phyloP scores from a whole-genome alignment of 2,797 vertebrate genomes.

The Chelidonichthys spinosus region DNA sequence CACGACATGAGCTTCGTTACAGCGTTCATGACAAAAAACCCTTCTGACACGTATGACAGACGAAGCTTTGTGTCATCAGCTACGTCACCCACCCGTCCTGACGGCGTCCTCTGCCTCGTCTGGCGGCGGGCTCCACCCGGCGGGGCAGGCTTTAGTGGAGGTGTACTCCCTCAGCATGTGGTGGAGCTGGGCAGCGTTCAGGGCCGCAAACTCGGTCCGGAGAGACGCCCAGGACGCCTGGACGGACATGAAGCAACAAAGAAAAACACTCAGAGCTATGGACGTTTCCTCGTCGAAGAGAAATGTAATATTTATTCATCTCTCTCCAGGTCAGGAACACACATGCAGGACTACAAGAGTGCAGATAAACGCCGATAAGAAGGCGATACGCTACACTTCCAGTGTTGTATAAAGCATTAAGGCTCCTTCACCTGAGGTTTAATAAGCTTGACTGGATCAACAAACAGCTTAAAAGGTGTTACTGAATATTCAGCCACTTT shows the following conservation, averaged over 20 bases:
- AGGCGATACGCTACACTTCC: not conserved
- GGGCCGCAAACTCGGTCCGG: constrained; percentile 77
- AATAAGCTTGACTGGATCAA: not conserved
- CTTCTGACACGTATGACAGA: too few relatives aligned
- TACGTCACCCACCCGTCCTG: constrained; percentile 73
- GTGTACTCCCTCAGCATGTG: constrained; percentile 85
- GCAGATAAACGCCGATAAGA: not conserved
- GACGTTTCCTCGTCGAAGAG: not conserved
- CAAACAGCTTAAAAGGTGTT: not conserved
- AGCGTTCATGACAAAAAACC: constrained; percentile 2
- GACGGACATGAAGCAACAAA: constrained; percentile 9
- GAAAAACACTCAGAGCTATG: not conserved
- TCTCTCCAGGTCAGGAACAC: not conserved
- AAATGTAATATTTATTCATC: not conserved
- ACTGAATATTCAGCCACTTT: too few relatives aligned
- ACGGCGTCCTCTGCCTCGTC: constrained; percentile 68
- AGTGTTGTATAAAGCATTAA: not conserved
- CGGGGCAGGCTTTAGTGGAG: constrained; percentile 67
- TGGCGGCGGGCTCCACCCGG: constrained; percentile 73
- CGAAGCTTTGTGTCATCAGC: too few relatives aligned
- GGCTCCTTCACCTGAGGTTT: not conserved
- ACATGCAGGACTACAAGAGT: not conserved
- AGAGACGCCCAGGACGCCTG: constrained; percentile 84
- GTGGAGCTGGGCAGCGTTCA: constrained; percentile 85
- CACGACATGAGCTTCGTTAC: not conserved